Conservation (phyloP, 2,797 vertebrate genomes). For the Malurus leucopterus region DNA sequence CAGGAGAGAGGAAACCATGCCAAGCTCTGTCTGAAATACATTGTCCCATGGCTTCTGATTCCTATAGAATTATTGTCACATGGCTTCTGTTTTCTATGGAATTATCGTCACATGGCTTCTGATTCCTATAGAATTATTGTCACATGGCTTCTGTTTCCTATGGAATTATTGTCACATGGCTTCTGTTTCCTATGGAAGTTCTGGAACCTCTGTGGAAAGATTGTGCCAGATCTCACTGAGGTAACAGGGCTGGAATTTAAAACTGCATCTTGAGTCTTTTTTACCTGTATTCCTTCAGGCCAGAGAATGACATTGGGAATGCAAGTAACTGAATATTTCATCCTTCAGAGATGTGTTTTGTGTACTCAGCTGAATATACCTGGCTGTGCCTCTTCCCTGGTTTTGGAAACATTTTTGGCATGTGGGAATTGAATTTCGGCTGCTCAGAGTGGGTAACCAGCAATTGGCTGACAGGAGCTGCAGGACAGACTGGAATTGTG, state of each 20-base stretch:
- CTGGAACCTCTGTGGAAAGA: background rate
- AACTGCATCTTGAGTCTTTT: background rate
- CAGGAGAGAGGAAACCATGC: background rate
- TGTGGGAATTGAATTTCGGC: background rate
- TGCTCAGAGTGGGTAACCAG: background rate
- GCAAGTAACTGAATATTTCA: background rate
- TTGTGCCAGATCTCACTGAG: background rate
- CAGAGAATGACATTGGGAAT: background rate
- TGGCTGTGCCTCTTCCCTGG: background rate
- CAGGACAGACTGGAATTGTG: slow-evolving; percentile 19
- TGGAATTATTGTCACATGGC: background rate
- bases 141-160: background rate
- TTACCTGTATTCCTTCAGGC: background rate
- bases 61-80: background rate
- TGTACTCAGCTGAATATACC: background rate
- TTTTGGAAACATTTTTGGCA: background rate
- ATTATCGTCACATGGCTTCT: background rate
- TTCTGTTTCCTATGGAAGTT: background rate
- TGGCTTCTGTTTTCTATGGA: no score
- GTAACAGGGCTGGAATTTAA: background rate
- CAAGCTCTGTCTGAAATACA: background rate
- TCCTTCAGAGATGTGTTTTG: background rate
- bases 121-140: background rate
- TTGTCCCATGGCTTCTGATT: background rate
- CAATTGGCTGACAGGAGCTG: background rate